Evolutionary conservation across 92 coral and sea anemone species (phyloP).

Genomic region (Nematostella vectensis): DNA sequence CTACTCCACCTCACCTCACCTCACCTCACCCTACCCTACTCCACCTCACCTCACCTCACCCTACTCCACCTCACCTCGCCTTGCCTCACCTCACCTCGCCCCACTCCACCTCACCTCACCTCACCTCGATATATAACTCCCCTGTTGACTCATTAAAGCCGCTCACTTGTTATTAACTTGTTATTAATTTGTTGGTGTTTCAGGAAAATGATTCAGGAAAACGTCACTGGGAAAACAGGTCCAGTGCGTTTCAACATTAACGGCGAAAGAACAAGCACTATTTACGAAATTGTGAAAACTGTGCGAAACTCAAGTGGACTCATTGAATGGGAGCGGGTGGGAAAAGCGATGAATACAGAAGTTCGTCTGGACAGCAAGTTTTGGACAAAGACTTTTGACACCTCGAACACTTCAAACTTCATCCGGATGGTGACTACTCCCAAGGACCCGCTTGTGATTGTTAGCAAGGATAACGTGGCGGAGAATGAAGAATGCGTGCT

Average conservation of each 20-base stretch:
- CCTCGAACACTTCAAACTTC: constrained; percentile 2
- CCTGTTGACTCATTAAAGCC: too few relatives aligned
- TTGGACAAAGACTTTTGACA: constrained; percentile 26
- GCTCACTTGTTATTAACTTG: too few relatives aligned
- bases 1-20: too few relatives aligned
- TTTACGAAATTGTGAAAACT: constrained; percentile 43
- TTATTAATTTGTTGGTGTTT: too few relatives aligned
- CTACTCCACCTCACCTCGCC: too few relatives aligned
- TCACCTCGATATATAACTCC: too few relatives aligned
- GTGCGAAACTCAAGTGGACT: neutral
- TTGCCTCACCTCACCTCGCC: too few relatives aligned
- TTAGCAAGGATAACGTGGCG: constrained; percentile 16
- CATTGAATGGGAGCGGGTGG: constrained; percentile 40
- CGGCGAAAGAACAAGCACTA: constrained; percentile 29
- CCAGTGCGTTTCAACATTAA: constrained; percentile 18
- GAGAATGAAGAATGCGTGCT: constrained; percentile 35
- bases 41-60: too few relatives aligned
- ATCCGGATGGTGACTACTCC: constrained; percentile 46
- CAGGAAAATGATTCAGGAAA: constrained; percentile 23
- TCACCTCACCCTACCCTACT: too few relatives aligned
- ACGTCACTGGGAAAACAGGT: constrained; percentile 38
- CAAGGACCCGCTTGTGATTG: constrained; percentile 49
- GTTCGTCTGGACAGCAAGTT: constrained; percentile 25
- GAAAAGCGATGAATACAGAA: constrained; percentile 17
- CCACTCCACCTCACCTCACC: too few relatives aligned